Evolutionary conservation across 2,113 vertebrate genomes (phyloP), one percentile per base, ranked within the genome.

Genomic region (Dasypus novemcinctus): DNA sequence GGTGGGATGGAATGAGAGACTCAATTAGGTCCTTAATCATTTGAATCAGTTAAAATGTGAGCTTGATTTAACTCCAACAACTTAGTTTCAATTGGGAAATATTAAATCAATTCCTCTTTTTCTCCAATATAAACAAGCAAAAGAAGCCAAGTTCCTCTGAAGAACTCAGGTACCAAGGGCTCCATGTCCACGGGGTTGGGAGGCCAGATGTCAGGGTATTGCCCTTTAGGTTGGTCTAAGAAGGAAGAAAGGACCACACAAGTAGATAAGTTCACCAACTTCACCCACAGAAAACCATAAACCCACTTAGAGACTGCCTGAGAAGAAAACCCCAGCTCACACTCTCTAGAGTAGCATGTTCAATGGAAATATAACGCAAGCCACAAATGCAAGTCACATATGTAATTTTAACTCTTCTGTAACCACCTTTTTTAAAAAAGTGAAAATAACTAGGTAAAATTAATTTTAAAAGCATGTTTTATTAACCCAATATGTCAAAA

Each of bases 171-270:
- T 59, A 54, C 85, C 81, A 59, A 74, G 33, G 76, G 85, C 41
- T 46, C 76, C 4, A 12, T 57, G 14, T 36, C 15, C 82, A 27
- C 15, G 59, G 31, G 52, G 31, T 63, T 41, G 29, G 10, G 69
- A 89, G 4, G 41, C 69, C 85, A 95, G 69, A 74, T 38, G 57
- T 74, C 74, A 68, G 49, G 11, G 49, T 38, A 43, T 76, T 95
- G 91, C 93, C 71, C 95, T 97, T 46, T 54, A 59, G 12, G 36
- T 71, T 74, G 38, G 83, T 59, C 75, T 82, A 68, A 87, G 36
- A 81, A 86, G 21, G 31, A 69, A 90, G 85, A 80, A 66, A 82
- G 11, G 13, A 38, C 10, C 43, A 9, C 27, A 69, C 15, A 84
- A 36, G 27, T 64, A n/a, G 43, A 15, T n/a, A 59, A 63, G 17